Percentiles rank a stretch among this genome's conserved stretches.
phyloP scores from a whole-genome alignment of 2,113 vertebrate species.

The Brachirus orientalis region DNA sequence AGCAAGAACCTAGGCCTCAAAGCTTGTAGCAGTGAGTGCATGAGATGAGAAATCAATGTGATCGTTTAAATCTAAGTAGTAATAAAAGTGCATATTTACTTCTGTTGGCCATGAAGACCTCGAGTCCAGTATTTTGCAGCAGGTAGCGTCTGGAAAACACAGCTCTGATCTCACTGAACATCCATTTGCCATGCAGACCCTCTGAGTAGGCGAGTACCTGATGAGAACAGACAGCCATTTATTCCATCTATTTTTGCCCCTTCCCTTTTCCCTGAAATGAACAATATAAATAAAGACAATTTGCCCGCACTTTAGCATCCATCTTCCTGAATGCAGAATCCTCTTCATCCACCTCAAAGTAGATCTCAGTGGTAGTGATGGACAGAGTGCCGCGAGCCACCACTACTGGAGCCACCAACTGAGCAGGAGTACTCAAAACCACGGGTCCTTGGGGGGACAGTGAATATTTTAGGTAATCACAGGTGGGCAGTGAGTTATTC shows the following conservation, averaged over 20 bases:
- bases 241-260: too few species aligned
- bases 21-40: not conserved
- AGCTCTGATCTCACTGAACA: constrained; percentile 99
- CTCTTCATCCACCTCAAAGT: constrained; percentile 98
- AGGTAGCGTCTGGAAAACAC: constrained; percentile 97
- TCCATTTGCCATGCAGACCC: constrained; percentile 99
- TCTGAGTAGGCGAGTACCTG: constrained; percentile 97
- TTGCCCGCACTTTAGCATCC: constrained; percentile 89
- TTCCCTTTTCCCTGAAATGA: not conserved
- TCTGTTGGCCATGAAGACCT: constrained; percentile 99
- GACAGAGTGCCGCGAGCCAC: constrained; percentile 97
- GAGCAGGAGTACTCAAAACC: constrained; percentile 97
- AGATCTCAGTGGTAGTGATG: constrained; percentile 98
- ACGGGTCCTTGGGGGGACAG: constrained; percentile 86
- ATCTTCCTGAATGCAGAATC: constrained; percentile 92
- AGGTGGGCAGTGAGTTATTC: not conserved
- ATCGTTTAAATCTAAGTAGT: not conserved
- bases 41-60: not conserved
- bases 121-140: constrained; percentile 95
- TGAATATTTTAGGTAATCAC: not conserved
- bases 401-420: constrained; percentile 94
- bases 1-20: too few species aligned
- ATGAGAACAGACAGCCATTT: constrained; percentile 10
- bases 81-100: constrained; percentile 82
- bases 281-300: not conserved